Conservation (phyloP, 2,113 vertebrate genomes). For the Callopanchax toddi region DNA sequence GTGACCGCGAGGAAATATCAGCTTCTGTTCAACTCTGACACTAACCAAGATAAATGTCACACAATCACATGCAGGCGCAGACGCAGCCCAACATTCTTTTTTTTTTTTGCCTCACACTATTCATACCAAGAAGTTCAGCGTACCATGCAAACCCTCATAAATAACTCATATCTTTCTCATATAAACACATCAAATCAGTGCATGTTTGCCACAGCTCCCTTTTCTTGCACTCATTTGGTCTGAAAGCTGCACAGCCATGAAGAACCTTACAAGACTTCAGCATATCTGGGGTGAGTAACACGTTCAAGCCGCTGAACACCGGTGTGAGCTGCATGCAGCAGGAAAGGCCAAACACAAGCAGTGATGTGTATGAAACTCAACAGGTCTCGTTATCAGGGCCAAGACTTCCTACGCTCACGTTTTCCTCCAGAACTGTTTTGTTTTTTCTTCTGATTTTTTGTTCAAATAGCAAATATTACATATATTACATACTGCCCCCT, state of each 20-base stretch:
- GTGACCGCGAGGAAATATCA: conserved; percentile 44
- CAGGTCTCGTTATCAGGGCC: too few species aligned
- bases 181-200: neutral
- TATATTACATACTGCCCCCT: too few species aligned
- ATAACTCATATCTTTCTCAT: neutral
- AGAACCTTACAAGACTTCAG: neutral
- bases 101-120: neutral
- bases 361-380: neutral
- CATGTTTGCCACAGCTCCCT: too few species aligned
- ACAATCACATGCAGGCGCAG: neutral
- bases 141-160: neutral
- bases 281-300: neutral
- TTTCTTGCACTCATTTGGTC: neutral
- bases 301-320: neutral
- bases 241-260: neutral
- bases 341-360: neutral
- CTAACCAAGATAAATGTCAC: conserved; percentile 37
- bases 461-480: too few species aligned
- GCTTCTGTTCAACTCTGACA: conserved; percentile 38
- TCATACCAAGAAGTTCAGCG: neutral
- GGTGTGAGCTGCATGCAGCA: neutral
- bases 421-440: too few species aligned
- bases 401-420: too few species aligned
- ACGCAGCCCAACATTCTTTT: neutral
- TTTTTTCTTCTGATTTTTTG: too few species aligned